phyloP scores from a whole-genome alignment of 35 echinoderm and acorn worm genomes.

The Lytechinus pictus region DNA sequence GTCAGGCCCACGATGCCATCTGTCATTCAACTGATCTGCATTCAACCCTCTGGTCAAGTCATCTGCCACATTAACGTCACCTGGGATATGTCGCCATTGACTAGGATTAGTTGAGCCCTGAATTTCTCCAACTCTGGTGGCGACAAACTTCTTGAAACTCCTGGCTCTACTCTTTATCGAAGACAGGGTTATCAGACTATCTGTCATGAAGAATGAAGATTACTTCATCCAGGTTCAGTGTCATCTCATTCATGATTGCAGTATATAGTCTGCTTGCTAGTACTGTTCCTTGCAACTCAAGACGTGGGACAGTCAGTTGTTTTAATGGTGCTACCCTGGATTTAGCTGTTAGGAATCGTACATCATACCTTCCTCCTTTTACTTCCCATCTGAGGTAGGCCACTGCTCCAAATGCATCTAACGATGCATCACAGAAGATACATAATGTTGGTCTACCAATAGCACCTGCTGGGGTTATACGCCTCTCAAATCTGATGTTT shows the following conservation, averaged over 20 bases:
- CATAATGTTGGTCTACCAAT: not conserved
- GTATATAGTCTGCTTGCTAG: not conserved
- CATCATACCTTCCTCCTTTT: slow-evolving; percentile 16
- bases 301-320: not conserved
- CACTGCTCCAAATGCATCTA: slow-evolving; percentile 58
- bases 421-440: slow-evolving; percentile 72
- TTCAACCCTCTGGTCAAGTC: too few species aligned
- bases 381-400: slow-evolving; percentile 52
- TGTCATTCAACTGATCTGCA: slow-evolving; percentile 44
- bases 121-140: not conserved
- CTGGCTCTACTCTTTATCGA: not conserved
- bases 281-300: not conserved
- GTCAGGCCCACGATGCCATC: slow-evolving; percentile 63
- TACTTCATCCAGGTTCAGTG: not conserved
- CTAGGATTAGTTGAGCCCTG: slow-evolving; percentile 53
- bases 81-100: slow-evolving; percentile 63
- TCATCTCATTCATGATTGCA: not conserved
- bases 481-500: slow-evolving; percentile 10
- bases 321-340: not conserved
- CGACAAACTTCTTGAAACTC: not conserved
- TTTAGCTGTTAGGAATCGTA: not conserved
- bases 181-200: not conserved
- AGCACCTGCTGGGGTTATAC: slow-evolving; percentile 48
- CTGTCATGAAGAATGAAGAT: not conserved
- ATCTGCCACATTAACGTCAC: too few species aligned